Evolutionary conservation across 2,797 vertebrate species (phyloP).

Genomic region (Pygocentrus nattereri): DNA sequence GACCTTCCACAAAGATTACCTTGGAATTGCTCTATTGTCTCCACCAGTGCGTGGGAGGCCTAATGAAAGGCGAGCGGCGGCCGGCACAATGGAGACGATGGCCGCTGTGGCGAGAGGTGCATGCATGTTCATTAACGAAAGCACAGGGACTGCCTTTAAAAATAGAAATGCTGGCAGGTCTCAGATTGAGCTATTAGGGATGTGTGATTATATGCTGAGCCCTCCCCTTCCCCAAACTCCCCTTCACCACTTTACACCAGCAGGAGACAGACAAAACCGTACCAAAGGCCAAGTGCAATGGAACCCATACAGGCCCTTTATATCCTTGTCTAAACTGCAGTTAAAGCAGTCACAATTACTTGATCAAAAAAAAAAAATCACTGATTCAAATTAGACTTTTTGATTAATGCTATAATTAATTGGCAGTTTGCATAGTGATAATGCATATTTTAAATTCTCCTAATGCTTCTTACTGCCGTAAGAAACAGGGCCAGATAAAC

Average conservation of each 20-base stretch:
- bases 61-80: slow-evolving; percentile 67
- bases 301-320: slow-evolving; percentile 26
- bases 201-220: slow-evolving; percentile 59
- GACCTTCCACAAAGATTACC: slow-evolving; percentile 71
- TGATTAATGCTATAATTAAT: too few relatives aligned
- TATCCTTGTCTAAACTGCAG: slow-evolving; percentile 11
- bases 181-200: slow-evolving; percentile 66
- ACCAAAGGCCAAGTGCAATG: slow-evolving; percentile 45
- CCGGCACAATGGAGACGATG: slow-evolving; percentile 62
- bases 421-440: not conserved
- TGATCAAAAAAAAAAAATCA: not conserved
- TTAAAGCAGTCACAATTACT: not conserved
- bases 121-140: slow-evolving; percentile 66
- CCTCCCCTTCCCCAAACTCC: slow-evolving; percentile 40
- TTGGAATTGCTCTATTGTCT: slow-evolving; percentile 73
- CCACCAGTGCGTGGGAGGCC: slow-evolving; percentile 58
- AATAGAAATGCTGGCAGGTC: slow-evolving; percentile 63
- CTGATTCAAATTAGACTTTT: not conserved
- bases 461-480: too few relatives aligned
- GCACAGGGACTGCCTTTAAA: slow-evolving; percentile 61
- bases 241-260: slow-evolving; percentile 56
- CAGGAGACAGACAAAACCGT: slow-evolving; percentile 47
- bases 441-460: not conserved
- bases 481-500: not conserved
- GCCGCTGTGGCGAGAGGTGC: slow-evolving; percentile 58